Percentiles rank a stretch among this genome's conserved stretches.
Conservation (phyloP, 2,113 vertebrate genomes). For the Mastomys coucha region DNA sequence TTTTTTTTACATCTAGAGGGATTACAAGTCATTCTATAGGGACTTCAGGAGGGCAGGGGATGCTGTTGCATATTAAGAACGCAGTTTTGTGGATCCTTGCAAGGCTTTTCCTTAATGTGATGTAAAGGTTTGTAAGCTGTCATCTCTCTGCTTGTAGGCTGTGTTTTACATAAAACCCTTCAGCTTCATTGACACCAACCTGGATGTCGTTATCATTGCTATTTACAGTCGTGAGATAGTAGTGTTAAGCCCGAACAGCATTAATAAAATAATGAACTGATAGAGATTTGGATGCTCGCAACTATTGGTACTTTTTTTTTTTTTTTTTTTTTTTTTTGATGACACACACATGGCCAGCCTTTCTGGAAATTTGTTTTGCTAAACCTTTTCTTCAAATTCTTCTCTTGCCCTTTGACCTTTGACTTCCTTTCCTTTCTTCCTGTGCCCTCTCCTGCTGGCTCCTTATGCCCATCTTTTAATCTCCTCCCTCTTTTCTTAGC, state of each 20-base stretch:
- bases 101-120: conserved; percentile 82
- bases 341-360: conserved; percentile 70
- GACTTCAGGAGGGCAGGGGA: conserved; percentile 81
- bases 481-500: not conserved
- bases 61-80: conserved; percentile 80
- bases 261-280: conserved; percentile 87
- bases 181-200: conserved; percentile 82
- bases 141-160: conserved; percentile 73
- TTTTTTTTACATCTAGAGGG: conserved; percentile 53
- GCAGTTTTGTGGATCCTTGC: conserved; percentile 82
- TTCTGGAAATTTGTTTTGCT: conserved; percentile 76
- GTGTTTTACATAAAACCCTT: conserved; percentile 84
- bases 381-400: conserved; percentile 69
- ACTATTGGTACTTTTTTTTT: conserved; percentile 73
- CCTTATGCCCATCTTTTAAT: not conserved
- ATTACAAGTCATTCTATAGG: conserved; percentile 81
- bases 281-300: conserved; percentile 86
- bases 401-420: not conserved
- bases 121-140: conserved; percentile 81
- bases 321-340: conserved; percentile 72
- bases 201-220: conserved; percentile 84
- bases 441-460: not conserved
- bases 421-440: not conserved
- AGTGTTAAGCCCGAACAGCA: conserved; percentile 81
- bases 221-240: conserved; percentile 82